Evolutionary conservation across 2,888 invertebrate species (phyloP).

Genomic region (Dryadula phaetusa): DNA sequence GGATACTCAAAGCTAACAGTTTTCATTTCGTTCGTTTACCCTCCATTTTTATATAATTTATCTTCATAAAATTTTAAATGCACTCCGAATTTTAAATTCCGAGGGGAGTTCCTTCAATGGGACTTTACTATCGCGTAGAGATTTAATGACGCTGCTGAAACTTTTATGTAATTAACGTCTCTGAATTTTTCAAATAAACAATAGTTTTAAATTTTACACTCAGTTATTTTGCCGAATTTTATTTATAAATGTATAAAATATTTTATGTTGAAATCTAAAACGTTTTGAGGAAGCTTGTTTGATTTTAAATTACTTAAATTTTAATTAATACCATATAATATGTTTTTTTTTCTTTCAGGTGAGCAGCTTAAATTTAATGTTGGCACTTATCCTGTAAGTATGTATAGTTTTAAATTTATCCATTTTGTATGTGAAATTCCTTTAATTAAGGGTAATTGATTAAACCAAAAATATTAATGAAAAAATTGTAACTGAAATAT

Average conservation of each 20-base stretch:
- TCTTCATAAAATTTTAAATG: slow-evolving; percentile 42
- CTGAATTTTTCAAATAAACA: slow-evolving; percentile 13
- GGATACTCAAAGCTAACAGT: slow-evolving; percentile 43
- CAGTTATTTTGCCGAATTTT: not conserved
- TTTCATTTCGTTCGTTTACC: slow-evolving; percentile 44
- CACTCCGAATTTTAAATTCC: slow-evolving; percentile 40
- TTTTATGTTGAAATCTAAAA: not conserved
- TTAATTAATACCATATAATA: not conserved
- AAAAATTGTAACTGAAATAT: too few relatives aligned
- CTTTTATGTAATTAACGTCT: slow-evolving; percentile 30
- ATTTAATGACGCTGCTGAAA: slow-evolving; percentile 31
- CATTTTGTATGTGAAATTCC: too few relatives aligned
- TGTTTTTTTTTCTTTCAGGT: slow-evolving; percentile 10
- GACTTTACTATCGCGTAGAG: slow-evolving; percentile 36
- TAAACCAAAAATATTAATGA: too few relatives aligned
- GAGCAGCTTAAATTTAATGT: not conserved
- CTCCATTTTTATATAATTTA: slow-evolving; percentile 43
- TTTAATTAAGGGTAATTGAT: too few relatives aligned
- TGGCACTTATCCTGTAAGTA: not conserved
- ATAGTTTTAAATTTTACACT: slow-evolving; percentile 18
- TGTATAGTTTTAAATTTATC: not conserved
- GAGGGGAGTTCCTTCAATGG: slow-evolving; percentile 28
- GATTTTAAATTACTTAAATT: not conserved
- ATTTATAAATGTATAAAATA: not conserved
- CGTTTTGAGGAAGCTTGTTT: not conserved